phyloP scores from a whole-genome alignment of 2,113 vertebrate species.

The Rhodinocichla rosea region DNA sequence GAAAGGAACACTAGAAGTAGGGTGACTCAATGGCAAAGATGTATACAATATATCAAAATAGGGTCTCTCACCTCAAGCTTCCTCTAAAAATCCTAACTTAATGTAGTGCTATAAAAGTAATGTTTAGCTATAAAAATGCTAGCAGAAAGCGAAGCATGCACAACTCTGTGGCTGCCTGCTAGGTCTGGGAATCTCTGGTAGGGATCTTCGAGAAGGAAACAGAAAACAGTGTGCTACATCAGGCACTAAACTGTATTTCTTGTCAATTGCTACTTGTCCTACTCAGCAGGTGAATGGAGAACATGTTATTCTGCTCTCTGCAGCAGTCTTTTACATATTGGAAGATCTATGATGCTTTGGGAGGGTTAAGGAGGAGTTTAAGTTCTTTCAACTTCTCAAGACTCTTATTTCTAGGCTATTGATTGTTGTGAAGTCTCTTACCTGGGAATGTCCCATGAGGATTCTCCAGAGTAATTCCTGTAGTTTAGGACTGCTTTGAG shows the following conservation, averaged over 20 bases:
- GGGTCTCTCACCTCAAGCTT: not conserved
- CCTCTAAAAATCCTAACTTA: not conserved
- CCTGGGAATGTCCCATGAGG: not conserved
- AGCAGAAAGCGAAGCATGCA: not conserved
- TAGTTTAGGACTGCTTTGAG: not conserved
- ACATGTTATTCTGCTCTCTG: not conserved
- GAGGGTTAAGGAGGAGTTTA: not conserved
- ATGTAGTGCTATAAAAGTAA: slow-evolving; percentile 19
- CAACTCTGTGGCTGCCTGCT: not conserved
- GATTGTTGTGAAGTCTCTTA: not conserved
- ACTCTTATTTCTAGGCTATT: not conserved
- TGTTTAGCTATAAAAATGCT: slow-evolving; percentile 3
- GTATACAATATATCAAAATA: not conserved
- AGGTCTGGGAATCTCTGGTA: not conserved
- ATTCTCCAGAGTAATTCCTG: not conserved
- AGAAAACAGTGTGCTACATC: not conserved
- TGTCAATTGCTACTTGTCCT: not conserved
- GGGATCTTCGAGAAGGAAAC: not conserved
- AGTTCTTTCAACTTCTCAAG: not conserved
- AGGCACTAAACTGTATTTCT: not conserved
- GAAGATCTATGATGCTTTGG: not conserved
- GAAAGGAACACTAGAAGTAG: not conserved
- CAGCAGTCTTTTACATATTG: not conserved
- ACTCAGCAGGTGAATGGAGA: not conserved
- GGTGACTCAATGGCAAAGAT: not conserved